phyloP scores from a whole-genome alignment of 2,797 vertebrate genomes.

The Siniperca undulata region DNA sequence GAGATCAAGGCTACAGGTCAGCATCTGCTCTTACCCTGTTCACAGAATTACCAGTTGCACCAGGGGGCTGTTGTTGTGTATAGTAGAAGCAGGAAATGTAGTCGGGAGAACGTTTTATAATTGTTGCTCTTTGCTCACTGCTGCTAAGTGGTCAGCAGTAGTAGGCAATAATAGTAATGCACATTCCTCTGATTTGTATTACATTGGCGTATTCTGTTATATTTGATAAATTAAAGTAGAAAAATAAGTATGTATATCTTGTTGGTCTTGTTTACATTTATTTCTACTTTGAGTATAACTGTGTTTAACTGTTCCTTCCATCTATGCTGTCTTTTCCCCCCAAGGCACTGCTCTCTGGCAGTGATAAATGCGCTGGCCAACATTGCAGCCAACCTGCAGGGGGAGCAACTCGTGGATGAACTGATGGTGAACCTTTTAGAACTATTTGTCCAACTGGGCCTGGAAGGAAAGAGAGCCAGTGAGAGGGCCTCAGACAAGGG shows the following conservation, averaged over 20 bases:
- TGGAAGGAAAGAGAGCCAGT: constrained; percentile 96
- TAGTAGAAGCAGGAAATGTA: neutral
- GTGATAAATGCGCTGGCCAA: constrained; percentile 98
- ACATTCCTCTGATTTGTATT: neutral
- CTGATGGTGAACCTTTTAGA: constrained; percentile 97
- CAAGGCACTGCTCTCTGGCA: constrained; percentile 95
- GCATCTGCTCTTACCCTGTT: constrained; percentile 19
- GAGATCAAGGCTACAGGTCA: constrained; percentile 97
- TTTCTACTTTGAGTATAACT: neutral
- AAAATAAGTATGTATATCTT: neutral
- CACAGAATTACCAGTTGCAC: neutral
- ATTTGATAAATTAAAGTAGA: neutral
- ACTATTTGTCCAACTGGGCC: constrained; percentile 96
- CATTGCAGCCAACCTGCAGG: constrained; percentile 97
- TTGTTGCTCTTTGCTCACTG: constrained; percentile 8
- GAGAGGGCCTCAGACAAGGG: constrained; percentile 97
- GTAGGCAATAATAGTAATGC: neutral
- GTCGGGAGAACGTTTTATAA: neutral
- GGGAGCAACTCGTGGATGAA: constrained; percentile 94
- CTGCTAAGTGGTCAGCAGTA: neutral
- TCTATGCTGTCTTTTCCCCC: constrained; percentile 32
- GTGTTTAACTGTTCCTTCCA: constrained; percentile 73
- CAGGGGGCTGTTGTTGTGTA: neutral
- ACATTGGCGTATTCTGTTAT: neutral
- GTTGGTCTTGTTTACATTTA: neutral